These are phyloP conservation scores for Hystrix brachyura DNA, from an alignment of 2,113 vertebrate genomes.

Conservation along the genomic window DNA sequence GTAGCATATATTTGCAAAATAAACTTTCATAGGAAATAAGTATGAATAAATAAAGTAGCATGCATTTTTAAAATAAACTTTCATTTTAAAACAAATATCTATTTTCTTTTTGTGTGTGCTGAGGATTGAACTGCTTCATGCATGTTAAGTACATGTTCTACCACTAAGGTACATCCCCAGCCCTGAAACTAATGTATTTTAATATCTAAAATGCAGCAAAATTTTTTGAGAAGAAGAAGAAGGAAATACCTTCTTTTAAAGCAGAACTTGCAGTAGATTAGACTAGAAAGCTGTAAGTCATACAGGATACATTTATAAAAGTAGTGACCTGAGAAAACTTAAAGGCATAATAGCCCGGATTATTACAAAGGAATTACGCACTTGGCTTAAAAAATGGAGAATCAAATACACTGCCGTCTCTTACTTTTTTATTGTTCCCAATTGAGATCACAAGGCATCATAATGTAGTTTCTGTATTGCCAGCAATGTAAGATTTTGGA, in stretches of 20 bases:
- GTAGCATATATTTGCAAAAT: conserved; percentile 38
- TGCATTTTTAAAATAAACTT: conserved; percentile 53
- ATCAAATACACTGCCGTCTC: conserved; percentile 27
- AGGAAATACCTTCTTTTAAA: conserved; percentile 41
- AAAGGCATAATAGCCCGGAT: not conserved
- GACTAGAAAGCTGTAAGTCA: not conserved
- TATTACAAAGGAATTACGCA: conserved; percentile 18
- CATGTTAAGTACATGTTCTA: not conserved
- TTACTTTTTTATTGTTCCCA: conserved; percentile 17
- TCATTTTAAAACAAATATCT: conserved; percentile 18
- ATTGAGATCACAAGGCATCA: not conserved
- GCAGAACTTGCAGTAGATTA: conserved; percentile 6
- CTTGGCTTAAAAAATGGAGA: conserved; percentile 29
- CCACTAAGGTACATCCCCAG: not conserved
- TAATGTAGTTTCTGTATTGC: not conserved
- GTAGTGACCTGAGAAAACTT: not conserved
- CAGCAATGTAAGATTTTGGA: conserved; percentile 14
- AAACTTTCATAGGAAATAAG: conserved; percentile 47
- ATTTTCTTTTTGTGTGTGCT: not conserved
- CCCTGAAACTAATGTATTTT: not conserved
- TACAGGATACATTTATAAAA: not conserved
- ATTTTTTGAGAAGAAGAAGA: not conserved
- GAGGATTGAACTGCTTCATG: not conserved
- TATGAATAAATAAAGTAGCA: not conserved
- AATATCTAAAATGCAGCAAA: not conserved